Percentiles rank a stretch among this genome's conserved stretches.
These are phyloP conservation scores for Atethmia centrago DNA, from an alignment of 2,888 invertebrate species.

Conservation along the genomic window DNA sequence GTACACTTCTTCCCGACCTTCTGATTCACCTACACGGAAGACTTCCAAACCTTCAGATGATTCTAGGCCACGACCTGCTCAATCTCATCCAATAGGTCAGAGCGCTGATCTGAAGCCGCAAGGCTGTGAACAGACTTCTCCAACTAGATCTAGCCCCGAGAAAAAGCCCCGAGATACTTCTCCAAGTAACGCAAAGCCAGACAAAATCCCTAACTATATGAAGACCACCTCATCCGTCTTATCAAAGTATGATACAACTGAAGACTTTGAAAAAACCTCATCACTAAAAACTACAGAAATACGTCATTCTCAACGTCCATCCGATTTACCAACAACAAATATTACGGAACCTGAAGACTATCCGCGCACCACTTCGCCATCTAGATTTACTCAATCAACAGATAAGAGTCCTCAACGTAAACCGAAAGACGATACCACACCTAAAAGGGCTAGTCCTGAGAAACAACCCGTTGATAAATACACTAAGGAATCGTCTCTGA, in stretches of 20 bases:
- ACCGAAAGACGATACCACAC: constrained; percentile 21
- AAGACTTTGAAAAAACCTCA: constrained; percentile 30
- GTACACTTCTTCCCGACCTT: constrained; percentile 22
- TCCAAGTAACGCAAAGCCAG: constrained; percentile 35
- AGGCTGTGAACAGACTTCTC: constrained; percentile 12
- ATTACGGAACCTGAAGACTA: constrained; percentile 17
- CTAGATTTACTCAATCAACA: constrained; percentile 7
- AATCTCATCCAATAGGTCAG: constrained; percentile 14
- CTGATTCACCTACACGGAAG: constrained; percentile 43
- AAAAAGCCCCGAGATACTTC: constrained; percentile 39
- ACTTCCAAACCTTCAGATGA: constrained; percentile 34
- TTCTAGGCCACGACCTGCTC: constrained; percentile 1
- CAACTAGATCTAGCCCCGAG: constrained; percentile 34
- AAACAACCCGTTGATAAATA: constrained; percentile 27
- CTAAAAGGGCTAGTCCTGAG: constrained; percentile 24
- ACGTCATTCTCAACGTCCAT: constrained; percentile 15
- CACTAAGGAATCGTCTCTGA: constrained; percentile 43
- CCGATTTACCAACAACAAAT: constrained; percentile 34
- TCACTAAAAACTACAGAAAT: constrained; percentile 27
- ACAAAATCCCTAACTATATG: constrained; percentile 44
- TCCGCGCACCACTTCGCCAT: constrained; percentile 22
- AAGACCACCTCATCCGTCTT: constrained; percentile 36
- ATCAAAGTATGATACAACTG: constrained; percentile 50
- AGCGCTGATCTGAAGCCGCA: constrained; percentile 26
- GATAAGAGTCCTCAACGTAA: constrained; percentile 37